Percentiles rank a stretch among this genome's conserved stretches.
Evolutionary conservation across 2,797 vertebrate genomes (phyloP).

Genomic region (Chaenodraco wilsoni): DNA sequence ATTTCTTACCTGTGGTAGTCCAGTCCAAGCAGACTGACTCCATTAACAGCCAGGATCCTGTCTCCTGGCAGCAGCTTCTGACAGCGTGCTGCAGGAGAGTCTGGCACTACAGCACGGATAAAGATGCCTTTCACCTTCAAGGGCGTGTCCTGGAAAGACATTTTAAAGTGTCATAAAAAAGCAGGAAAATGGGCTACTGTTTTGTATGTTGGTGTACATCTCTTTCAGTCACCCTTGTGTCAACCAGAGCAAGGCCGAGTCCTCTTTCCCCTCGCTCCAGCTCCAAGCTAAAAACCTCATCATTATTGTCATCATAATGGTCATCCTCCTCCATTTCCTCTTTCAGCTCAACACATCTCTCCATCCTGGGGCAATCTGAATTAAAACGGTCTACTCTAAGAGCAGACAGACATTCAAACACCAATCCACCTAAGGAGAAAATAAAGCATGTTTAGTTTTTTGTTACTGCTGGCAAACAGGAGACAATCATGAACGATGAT

Average conservation of each 20-base stretch:
- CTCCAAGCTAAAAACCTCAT: constrained; percentile 83
- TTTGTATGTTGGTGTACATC: neutral
- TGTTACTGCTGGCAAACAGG: neutral
- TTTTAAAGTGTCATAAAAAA: constrained; percentile 5
- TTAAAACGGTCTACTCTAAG: constrained; percentile 58
- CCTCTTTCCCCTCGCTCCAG: constrained; percentile 78
- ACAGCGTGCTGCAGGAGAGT: constrained; percentile 80
- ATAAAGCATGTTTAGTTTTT: neutral
- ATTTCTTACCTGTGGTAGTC: constrained; percentile 76
- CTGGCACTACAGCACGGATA: constrained; percentile 81
- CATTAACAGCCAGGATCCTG: constrained; percentile 85
- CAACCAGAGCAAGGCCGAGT: constrained; percentile 81
- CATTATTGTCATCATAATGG: constrained; percentile 52
- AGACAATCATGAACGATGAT: neutral
- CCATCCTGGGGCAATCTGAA: constrained; percentile 32
- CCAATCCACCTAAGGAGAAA: constrained; percentile 59
- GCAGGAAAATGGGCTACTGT: too few species aligned
- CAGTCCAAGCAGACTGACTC: constrained; percentile 79
- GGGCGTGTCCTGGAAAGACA: constrained; percentile 70
- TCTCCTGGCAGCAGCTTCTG: constrained; percentile 79
- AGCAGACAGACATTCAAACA: constrained; percentile 71
- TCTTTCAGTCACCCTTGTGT: constrained; percentile 79
- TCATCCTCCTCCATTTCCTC: constrained; percentile 64
- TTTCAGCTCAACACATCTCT: constrained; percentile 53
- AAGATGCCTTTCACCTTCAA: constrained; percentile 79